phyloP scores from a whole-genome alignment of 2,113 vertebrate species.

The Balaeniceps rex region DNA sequence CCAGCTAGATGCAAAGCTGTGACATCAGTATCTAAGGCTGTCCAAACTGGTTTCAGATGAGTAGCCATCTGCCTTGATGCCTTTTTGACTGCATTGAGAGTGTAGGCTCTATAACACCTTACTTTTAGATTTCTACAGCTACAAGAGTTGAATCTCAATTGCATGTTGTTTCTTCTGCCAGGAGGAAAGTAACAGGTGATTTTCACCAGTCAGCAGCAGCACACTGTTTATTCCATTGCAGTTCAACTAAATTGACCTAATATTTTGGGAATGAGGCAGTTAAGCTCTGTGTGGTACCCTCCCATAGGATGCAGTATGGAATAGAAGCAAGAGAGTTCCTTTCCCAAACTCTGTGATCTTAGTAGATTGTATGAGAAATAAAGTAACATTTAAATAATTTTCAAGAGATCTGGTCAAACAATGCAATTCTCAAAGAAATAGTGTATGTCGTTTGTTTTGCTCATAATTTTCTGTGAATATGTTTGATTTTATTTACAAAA shows the following conservation, averaged over 20 bases:
- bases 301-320: not conserved
- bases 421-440: not conserved
- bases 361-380: not conserved
- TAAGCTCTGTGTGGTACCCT: not conserved
- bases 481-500: not conserved
- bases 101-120: not conserved
- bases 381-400: not conserved
- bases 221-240: not conserved
- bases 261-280: not conserved
- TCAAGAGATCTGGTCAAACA: not conserved
- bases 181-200: not conserved
- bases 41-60: not conserved
- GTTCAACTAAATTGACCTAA: not conserved
- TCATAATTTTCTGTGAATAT: not conserved
- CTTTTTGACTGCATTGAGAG: not conserved
- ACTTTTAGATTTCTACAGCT: not conserved
- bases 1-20: not conserved
- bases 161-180: not conserved
- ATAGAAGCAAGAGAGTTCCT: not conserved
- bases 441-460: not conserved
- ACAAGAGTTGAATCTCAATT: not conserved
- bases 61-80: not conserved
- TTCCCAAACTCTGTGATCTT: not conserved
- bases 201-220: not conserved
- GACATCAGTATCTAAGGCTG: not conserved